Evolutionary conservation across 1,140 invertebrate genomes (phyloP).

Genomic region (Conus ventricosus): DNA sequence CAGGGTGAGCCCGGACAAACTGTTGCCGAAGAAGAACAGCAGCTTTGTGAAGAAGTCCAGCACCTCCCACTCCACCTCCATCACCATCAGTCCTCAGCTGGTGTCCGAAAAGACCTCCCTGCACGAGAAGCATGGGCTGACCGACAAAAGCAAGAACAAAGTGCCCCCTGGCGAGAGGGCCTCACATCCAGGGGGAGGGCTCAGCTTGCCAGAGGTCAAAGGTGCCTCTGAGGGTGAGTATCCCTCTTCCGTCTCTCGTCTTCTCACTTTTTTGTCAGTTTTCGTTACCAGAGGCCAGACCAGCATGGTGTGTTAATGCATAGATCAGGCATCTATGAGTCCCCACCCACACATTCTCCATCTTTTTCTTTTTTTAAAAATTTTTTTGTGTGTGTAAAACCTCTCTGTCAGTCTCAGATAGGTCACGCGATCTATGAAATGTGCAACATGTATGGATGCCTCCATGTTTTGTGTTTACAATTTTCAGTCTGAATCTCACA

Average conservation of each 20-base stretch:
- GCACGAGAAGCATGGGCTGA: slow-evolving; percentile 59
- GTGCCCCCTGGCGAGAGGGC: slow-evolving; percentile 31
- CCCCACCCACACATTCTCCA: no score
- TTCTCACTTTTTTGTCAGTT: no score
- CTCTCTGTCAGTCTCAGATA: no score
- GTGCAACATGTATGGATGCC: no score
- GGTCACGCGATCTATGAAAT: no score
- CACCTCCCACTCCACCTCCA: slow-evolving; percentile 8
- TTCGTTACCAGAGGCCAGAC: no score
- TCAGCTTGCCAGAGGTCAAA: slow-evolving; percentile 68
- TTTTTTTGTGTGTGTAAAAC: no score
- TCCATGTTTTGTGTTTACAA: no score
- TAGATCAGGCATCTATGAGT: no score
- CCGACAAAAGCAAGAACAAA: slow-evolving; percentile 27
- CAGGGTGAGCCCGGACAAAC: slow-evolving; percentile 28
- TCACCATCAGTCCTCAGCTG: slow-evolving; percentile 60
- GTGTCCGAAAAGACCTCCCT: slow-evolving; percentile 67
- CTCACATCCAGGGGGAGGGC: slow-evolving; percentile 46
- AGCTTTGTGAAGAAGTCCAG: slow-evolving; percentile 32
- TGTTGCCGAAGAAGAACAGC: slow-evolving; percentile 30
- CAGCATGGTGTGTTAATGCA: no score
- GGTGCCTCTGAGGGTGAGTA: slow-evolving; percentile 64
- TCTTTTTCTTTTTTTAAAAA: no score
- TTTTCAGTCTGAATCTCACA: no score
- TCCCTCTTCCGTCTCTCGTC: not conserved